Conservation (phyloP, 2,888 invertebrate species). For the Drosophila helvetica region DNA sequence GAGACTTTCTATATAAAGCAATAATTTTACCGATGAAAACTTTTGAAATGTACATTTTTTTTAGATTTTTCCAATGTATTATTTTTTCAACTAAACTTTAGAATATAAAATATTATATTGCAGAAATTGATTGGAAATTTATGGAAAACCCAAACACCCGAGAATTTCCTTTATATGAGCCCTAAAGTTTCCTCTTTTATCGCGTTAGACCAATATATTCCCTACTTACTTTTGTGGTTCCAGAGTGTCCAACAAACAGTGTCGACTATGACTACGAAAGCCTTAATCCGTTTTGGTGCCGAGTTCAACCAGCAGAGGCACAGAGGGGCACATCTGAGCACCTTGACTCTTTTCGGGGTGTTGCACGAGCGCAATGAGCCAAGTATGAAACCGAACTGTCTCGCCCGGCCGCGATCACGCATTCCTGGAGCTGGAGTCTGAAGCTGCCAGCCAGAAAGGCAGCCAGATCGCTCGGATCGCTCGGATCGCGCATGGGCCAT, state of each 20-base stretch:
- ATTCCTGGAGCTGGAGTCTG: constrained; percentile 64
- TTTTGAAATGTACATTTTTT: too few relatives aligned
- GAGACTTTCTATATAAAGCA: too few relatives aligned
- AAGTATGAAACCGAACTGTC: constrained; percentile 79
- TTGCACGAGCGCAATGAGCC: constrained; percentile 80
- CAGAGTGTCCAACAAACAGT: background rate
- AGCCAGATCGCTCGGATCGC: constrained; percentile 51
- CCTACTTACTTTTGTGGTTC: background rate
- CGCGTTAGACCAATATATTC: background rate
- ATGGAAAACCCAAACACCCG: too few relatives aligned
- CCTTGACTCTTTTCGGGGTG: constrained; percentile 55
- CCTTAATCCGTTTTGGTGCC: constrained; percentile 2
- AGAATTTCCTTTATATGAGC: background rate
- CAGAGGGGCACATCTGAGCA: constrained; percentile 27
- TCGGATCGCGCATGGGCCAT: constrained; percentile 25
- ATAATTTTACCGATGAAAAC: too few relatives aligned
- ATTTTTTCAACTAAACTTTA: background rate
- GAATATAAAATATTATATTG: background rate
- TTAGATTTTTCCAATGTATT: background rate
- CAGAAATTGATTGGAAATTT: background rate
- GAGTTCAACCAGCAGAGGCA: constrained; percentile 7
- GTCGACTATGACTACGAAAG: background rate
- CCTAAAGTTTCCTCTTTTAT: background rate
- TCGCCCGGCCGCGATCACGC: constrained; percentile 56
- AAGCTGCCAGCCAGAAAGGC: constrained; percentile 56